These are phyloP conservation scores for Neosalanx taihuensis DNA, from an alignment of 2,797 vertebrate genomes.

Conservation along the genomic window DNA sequence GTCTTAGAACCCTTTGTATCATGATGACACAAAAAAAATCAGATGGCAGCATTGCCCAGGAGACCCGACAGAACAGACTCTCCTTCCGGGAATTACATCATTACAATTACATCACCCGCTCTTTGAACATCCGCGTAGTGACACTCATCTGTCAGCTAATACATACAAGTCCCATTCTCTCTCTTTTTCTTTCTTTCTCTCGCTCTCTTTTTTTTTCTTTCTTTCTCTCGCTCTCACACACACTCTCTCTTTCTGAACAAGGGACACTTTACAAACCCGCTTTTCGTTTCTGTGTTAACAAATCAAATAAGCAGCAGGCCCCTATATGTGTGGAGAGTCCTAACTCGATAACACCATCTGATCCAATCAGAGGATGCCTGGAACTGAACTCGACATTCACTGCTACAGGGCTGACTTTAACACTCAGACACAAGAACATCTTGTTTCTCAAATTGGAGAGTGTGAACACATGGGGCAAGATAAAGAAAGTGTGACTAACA, in stretches of 20 bases:
- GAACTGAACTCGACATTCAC: not conserved
- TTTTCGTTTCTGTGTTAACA: not conserved
- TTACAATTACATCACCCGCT: slow-evolving; percentile 25
- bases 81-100: slow-evolving; percentile 32
- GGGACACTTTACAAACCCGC: too few species aligned
- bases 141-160: too few species aligned
- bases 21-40: not conserved
- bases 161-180: not conserved
- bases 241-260: too few species aligned
- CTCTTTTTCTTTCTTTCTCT: too few species aligned
- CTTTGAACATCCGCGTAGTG: too few species aligned
- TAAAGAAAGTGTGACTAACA: too few species aligned
- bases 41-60: not conserved
- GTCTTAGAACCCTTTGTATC: not conserved
- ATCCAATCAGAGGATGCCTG: not conserved
- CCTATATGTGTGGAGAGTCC: not conserved
- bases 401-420: not conserved
- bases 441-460: not conserved
- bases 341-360: not conserved
- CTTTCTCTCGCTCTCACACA: not conserved
- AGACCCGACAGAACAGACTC: slow-evolving; percentile 19
- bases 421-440: not conserved
- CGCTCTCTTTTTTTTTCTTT: too few species aligned
- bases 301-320: not conserved
- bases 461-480: too few species aligned